Conservation (phyloP, 2,888 invertebrate species). For the Drosophila austrosaltans region DNA sequence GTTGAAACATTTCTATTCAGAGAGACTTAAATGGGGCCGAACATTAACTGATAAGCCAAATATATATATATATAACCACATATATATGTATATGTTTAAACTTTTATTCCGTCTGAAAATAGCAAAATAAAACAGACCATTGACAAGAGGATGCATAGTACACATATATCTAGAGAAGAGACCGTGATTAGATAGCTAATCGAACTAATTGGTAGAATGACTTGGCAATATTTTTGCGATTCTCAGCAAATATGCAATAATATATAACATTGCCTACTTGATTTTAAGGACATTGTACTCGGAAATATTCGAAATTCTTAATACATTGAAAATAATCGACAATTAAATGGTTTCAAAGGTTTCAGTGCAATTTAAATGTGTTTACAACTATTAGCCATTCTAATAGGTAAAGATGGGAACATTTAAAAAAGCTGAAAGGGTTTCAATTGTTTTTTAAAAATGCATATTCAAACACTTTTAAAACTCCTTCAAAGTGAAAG, state of each 20-base stretch:
- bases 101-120: not conserved
- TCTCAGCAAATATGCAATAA: not conserved
- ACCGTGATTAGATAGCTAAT: not conserved
- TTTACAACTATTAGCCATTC: no score
- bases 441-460: no score
- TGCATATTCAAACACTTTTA: no score
- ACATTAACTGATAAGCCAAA: slow-evolving; percentile 27
- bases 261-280: not conserved
- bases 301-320: not conserved
- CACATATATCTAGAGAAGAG: not conserved
- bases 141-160: not conserved
- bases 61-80: not conserved
- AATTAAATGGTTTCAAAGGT: no score
- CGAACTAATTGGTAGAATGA: not conserved
- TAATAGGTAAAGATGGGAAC: no score
- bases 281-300: not conserved
- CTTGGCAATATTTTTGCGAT: not conserved
- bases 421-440: no score
- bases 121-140: not conserved
- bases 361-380: no score
- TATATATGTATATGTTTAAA: not conserved
- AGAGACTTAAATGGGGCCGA: slow-evolving; percentile 6
- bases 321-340: no score
- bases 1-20: not conserved
- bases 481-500: no score